phyloP scores from a whole-genome alignment of 2,113 vertebrate species.

The Hypanus sabinus region DNA sequence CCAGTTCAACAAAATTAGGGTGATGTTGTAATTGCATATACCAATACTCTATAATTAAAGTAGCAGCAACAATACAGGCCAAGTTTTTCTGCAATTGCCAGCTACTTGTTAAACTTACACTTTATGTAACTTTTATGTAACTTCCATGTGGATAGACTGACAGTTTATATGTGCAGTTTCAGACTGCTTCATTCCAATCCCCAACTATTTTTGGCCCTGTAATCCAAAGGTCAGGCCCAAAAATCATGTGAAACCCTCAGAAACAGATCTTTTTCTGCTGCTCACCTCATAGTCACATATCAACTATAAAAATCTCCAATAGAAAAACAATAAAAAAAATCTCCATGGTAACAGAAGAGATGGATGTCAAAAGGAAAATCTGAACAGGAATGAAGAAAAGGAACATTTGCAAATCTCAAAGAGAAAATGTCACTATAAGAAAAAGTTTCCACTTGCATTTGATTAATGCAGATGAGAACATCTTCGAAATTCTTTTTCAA shows the following conservation, averaged over 20 bases:
- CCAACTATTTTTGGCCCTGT: neutral
- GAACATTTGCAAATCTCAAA: neutral
- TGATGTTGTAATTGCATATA: neutral
- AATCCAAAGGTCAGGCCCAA: slow-evolving; percentile 2
- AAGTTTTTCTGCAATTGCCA: neutral
- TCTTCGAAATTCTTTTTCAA: neutral
- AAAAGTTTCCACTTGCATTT: neutral
- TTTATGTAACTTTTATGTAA: neutral
- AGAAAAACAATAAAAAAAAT: slow-evolving; percentile 28
- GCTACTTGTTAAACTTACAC: neutral
- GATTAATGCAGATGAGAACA: neutral
- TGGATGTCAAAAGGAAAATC: slow-evolving; percentile 14
- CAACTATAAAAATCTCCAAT: no score
- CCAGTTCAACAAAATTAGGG: neutral
- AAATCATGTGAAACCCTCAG: neutral
- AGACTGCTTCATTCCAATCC: neutral
- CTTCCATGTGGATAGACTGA: neutral
- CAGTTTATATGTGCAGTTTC: neutral
- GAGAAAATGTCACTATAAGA: neutral
- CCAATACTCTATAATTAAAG: neutral
- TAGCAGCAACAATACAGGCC: neutral
- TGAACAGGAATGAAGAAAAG: neutral
- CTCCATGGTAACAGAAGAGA: slow-evolving; percentile 18
- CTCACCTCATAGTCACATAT: neutral
- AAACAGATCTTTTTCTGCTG: neutral